Base-by-base conservation (phyloP, 1,140 invertebrate species). In the Tetragnatha versicolor region DNA sequence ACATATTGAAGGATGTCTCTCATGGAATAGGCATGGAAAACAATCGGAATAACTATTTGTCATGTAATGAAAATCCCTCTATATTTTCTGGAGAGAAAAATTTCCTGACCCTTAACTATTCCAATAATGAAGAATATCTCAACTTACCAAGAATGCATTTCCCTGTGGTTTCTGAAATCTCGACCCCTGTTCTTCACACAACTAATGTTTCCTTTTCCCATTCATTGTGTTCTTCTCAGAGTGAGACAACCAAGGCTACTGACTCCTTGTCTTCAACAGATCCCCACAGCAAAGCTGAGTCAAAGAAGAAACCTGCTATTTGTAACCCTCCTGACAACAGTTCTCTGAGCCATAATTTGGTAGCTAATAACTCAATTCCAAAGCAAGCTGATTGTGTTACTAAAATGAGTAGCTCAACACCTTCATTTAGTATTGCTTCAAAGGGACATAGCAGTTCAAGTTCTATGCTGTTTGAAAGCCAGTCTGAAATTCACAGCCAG, bases 1-100 rank as follows among this genome's bases (percentile, higher is more conserved):
- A 77, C 22, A 77, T 77, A 27, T 42, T 77, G 22, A 77, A 77
- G 66, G 73, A 77, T 77, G 73, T 77, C 39, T 77, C 73, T 27
- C 73, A 65, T 53, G 29, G 29, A 3, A 66, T 65, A n/a, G 42
- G 39, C 20, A 22, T 77, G 14, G 73, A 77, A 31, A 37, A 42
- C 20, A 49, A 61, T 17, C 42, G 47, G 17, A 49, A 22, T 29
- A n/a, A 7, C 7, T 61, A 60, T 65, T 63, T 75, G 5, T 25
- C 60, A 27, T 65, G 73, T 22, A 77, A 65, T 65, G 73, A 77
- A 20, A 65, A 51, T 31, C 73, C 65, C 29, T 17, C 60, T 25
- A 4, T 65, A 22, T 77, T 77, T 77, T n/a, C 27, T 29, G 33
- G 27, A 20, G 73, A 77, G 1, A 77, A 77, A 66, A 65, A 53